Conservation (phyloP, 2,888 invertebrate genomes). For the Drosophila gaucha region DNA sequence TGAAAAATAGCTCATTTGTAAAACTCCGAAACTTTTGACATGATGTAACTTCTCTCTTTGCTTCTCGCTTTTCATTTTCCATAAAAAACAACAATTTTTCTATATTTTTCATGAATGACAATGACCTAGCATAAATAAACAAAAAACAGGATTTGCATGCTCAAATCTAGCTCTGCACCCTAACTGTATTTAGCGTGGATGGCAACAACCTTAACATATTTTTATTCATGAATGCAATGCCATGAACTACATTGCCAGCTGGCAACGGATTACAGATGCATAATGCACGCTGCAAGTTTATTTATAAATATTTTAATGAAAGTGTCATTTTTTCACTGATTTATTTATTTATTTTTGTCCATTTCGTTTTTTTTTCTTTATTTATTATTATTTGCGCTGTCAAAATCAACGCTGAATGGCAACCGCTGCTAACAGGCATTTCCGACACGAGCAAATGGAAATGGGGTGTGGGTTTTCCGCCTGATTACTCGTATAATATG, state of each 20-base stretch:
- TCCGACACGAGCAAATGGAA: slow-evolving; percentile 7
- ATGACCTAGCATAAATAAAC: not conserved
- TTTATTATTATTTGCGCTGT: slow-evolving; percentile 52
- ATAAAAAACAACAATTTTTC: not conserved
- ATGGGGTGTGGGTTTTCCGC: slow-evolving; percentile 23
- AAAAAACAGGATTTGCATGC: not conserved
- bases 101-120: not conserved
- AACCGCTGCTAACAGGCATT: slow-evolving; percentile 18
- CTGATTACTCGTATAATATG: slow-evolving; percentile 67
- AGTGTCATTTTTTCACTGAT: slow-evolving; percentile 56
- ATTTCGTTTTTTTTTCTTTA: not conserved
- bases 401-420: slow-evolving; percentile 53
- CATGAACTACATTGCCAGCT: slow-evolving; percentile 38
- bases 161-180: not conserved
- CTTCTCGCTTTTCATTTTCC: not conserved
- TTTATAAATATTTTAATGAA: slow-evolving; percentile 68
- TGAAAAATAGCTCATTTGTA: too few relatives aligned
- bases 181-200: not conserved
- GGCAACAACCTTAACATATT: slow-evolving; percentile 34
- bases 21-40: too few relatives aligned
- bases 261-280: slow-evolving; percentile 20
- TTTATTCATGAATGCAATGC: slow-evolving; percentile 17
- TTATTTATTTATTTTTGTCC: slow-evolving; percentile 8
- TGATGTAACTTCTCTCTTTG: too few relatives aligned
- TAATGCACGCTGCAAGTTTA: slow-evolving; percentile 21